These are phyloP conservation scores for Synchiropus splendidus DNA, from an alignment of 2,113 vertebrate genomes.

Conservation along the genomic window DNA sequence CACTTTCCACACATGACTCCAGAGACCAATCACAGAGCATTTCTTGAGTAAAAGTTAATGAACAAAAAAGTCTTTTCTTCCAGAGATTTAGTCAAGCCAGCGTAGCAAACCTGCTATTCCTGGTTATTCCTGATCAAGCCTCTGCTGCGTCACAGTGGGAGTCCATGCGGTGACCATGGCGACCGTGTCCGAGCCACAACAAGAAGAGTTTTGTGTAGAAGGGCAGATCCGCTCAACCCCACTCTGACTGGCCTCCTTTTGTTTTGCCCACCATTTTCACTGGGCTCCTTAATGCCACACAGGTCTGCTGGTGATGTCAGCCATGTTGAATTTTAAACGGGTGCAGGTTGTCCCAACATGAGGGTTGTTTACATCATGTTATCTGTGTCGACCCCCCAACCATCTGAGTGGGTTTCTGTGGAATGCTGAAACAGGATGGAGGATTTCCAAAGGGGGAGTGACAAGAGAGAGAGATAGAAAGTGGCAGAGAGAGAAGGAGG, in stretches of 20 bases:
- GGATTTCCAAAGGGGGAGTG: conserved; percentile 69
- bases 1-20: conserved; percentile 3
- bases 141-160: too few relatives aligned
- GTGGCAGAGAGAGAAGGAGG: conserved; percentile 14
- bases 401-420: conserved; percentile 57
- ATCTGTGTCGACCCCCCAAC: conserved; percentile 59
- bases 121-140: too few relatives aligned
- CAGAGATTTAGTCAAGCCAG: too few relatives aligned
- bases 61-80: too few relatives aligned
- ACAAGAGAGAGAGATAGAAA: conserved; percentile 19
- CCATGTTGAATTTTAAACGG: background rate
- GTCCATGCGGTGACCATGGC: conserved; percentile 30
- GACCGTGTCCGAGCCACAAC: conserved; percentile 42
- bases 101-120: too few relatives aligned
- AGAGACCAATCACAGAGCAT: conserved; percentile 4
- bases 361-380: conserved; percentile 67
- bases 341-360: conserved; percentile 41
- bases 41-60: too few relatives aligned
- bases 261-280: background rate
- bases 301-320: background rate
- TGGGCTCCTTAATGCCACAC: conserved; percentile 3
- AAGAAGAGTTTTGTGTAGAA: conserved; percentile 52
- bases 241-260: conserved; percentile 24
- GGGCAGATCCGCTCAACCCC: conserved; percentile 16
- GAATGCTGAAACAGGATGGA: conserved; percentile 67